Base-by-base conservation (phyloP, 1,140 invertebrate species). In the Lepidotrigona ventralis region DNA sequence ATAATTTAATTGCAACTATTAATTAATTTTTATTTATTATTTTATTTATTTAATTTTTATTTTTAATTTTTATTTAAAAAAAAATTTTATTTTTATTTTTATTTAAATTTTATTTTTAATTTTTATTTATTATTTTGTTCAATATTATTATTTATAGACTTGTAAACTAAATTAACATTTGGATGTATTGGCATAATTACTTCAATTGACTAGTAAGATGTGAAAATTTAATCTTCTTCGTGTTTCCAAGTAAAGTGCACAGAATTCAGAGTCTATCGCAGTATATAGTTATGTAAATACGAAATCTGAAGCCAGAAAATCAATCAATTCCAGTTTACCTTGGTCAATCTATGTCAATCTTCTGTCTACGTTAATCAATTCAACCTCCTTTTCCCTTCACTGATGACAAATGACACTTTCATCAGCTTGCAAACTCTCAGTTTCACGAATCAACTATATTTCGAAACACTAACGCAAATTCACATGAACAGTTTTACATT, bases 211-310 rank as follows among this genome's bases (percentile, higher is more conserved):
- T 64, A 26, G 15, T 64, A 15, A 26, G 26, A 26, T 26, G 26
- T 26, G 15, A 26, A 64, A 6, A 26, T 26, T 64, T 64, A 26
- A 64, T 26, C 60, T 23, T 23, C 56, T 17, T 26, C 60, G 11
- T 15, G 5, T 64, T 64, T 64, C 60, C 8, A 6, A 26, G 60
- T 64, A 64, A 64, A 8, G n/a, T 64, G 26, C 6, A 26, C 15
- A 15, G n/a, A 8, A n/a, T 26, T 17, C n/a, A 1, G n/a, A 14
- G 15, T 15, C 14, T 26, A 8, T 6, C 26, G 17, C n/a, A 15
- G 60, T 64, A 15, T 64, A 64, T 64, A 64, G 60, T 26, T 64
- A 64, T 64, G n/a, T 26, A 64, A 64, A 64, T 64, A 64, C 60
- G 64, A 66, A 66, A 66, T 66, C 64, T 66, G 64, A 66, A 23